phyloP scores from a whole-genome alignment of 35 echinoderm and acorn worm genomes.

The Stichopus chloronotus region DNA sequence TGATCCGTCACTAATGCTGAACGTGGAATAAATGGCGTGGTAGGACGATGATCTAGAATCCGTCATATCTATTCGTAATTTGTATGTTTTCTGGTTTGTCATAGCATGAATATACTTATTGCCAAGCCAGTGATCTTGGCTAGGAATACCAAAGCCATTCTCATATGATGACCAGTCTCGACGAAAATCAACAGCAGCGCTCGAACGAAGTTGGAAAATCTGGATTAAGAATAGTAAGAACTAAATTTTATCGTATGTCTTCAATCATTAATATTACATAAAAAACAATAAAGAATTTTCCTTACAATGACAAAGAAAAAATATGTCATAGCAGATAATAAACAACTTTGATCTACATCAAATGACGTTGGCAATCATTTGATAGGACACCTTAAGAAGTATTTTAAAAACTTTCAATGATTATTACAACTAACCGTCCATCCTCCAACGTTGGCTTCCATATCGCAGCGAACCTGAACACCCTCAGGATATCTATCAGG shows the following conservation, averaged over 20 bases:
- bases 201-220: neutral
- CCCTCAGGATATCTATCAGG: neutral
- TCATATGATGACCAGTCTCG: neutral
- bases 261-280: too few species aligned
- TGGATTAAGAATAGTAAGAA: neutral
- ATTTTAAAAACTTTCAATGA: too few species aligned
- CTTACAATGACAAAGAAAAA: too few species aligned
- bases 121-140: neutral
- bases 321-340: too few species aligned
- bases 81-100: neutral
- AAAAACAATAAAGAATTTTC: too few species aligned
- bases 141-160: neutral
- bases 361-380: too few species aligned
- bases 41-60: neutral
- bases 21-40: neutral
- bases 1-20: neutral
- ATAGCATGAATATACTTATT: neutral
- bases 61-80: neutral
- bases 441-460: neutral
- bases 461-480: neutral
- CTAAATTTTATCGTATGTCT: too few species aligned
- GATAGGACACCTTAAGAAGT: too few species aligned
- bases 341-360: too few species aligned
- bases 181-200: neutral
- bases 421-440: neutral